Base-by-base conservation (phyloP, 2,888 invertebrate genomes). In the Euplexia lucipara region DNA sequence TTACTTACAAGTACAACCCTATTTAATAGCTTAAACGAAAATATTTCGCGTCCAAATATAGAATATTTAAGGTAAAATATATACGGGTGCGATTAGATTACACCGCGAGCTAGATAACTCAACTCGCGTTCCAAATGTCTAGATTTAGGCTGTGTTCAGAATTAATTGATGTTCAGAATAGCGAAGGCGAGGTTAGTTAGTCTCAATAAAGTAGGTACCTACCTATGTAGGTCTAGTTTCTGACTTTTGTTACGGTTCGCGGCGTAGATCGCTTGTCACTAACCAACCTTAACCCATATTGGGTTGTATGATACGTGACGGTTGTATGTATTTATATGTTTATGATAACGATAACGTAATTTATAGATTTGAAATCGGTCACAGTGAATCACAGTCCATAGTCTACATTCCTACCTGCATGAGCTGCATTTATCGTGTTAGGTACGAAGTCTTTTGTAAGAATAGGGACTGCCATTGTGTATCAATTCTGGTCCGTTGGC, bases 31-130 rank as follows among this genome's bases (percentile, higher is more conserved):
- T 41, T 39, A 26, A 63, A 51, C 34, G 42, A 30, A 56, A 65
- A 16, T 56, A 62, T 61, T 22, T 58, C 44, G 39, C 57, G 22
- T 44, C 30, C 16, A 16, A 44, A 48, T 41, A 44, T 32, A 22
- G 14, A 57, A n/a, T n/a, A n/a, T n/a, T n/a, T n/a, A n/a, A 2
- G 32, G 6, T 37, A 54, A 2, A 57, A 20, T 32, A 37, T 30
- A 48, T 30, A 45, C 32, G 16, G 20, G 12, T 47, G 35, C 54
- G 48, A 62, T 71, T 35, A 16, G 51, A 16, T 70, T 65, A 60
- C 68, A 68, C 62, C 69, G 58, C 80, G 62, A 54, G 16, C 61
- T 67, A 75, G 59, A 41, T 70, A 34, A 51, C 20, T 39, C 16
- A 51, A 63, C 26, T 39, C 26, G 16, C 44, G 66, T 47, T 49